phyloP scores from a whole-genome alignment of 2,113 vertebrate species.

The Eptesicus fuscus region DNA sequence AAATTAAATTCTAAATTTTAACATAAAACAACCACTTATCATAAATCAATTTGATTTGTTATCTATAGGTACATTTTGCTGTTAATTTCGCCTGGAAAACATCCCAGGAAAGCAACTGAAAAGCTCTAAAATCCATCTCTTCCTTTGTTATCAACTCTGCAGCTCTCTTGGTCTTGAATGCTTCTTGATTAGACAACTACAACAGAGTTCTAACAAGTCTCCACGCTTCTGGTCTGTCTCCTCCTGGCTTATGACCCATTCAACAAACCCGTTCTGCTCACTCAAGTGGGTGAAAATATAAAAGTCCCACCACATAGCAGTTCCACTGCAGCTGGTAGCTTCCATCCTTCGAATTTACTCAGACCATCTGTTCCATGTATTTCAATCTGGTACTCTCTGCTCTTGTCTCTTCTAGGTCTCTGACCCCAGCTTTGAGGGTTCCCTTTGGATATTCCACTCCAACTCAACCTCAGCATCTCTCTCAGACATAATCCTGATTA shows the following conservation, averaged over 20 bases:
- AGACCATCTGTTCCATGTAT: neutral
- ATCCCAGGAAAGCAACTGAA: neutral
- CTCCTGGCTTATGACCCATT: neutral
- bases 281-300: neutral
- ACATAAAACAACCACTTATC: neutral
- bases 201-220: neutral
- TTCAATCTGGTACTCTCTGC: neutral
- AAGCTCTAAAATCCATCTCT: neutral
- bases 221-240: neutral
- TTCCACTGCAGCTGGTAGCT: neutral
- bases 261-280: neutral
- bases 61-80: neutral
- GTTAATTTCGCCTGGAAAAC: neutral
- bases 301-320: neutral
- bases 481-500: neutral
- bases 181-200: neutral
- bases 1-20: constrained; percentile 36
- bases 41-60: neutral
- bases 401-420: neutral
- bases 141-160: neutral
- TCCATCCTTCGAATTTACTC: neutral
- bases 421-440: neutral
- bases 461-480: neutral
- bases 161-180: neutral
- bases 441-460: neutral